Percentiles rank a stretch among this genome's conserved stretches.
Evolutionary conservation across 2,888 invertebrate genomes (phyloP).

Genomic region (Troides helena): DNA sequence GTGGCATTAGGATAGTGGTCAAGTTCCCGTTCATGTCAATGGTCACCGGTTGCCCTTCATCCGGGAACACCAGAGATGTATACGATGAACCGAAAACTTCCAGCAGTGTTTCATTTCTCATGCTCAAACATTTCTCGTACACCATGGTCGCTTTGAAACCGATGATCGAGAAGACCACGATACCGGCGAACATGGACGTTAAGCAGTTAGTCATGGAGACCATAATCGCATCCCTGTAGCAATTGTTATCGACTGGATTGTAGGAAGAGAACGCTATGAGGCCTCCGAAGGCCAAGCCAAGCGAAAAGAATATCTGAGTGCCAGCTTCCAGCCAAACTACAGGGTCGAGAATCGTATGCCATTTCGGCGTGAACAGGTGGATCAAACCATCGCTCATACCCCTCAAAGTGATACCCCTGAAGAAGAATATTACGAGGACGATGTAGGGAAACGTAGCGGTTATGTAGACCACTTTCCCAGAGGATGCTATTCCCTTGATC

Average conservation of each 20-base stretch:
- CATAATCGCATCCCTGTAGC: constrained; percentile 94
- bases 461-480: constrained; percentile 97
- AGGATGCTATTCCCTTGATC: constrained; percentile 98
- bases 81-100: constrained; percentile 78
- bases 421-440: constrained; percentile 97
- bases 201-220: constrained; percentile 96
- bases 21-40: constrained; percentile 77
- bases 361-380: constrained; percentile 95
- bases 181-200: constrained; percentile 97
- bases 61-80: constrained; percentile 72
- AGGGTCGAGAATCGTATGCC: constrained; percentile 94
- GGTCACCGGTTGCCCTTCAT: constrained; percentile 78
- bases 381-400: constrained; percentile 92
- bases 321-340: constrained; percentile 99
- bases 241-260: constrained; percentile 98
- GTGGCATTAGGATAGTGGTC: constrained; percentile 82
- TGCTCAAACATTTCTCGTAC: constrained; percentile 86
- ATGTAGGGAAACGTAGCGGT: constrained; percentile 98
- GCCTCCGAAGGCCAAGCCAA: constrained; percentile 97
- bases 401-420: constrained; percentile 93
- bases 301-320: constrained; percentile 98
- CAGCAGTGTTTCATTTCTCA: constrained; percentile 81
- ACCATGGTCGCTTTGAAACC: constrained; percentile 94
- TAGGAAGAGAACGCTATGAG: constrained; percentile 98
- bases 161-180: constrained; percentile 97